These are phyloP conservation scores for Fistularia commersonii DNA, from an alignment of 2,797 vertebrate species.

Conservation along the genomic window DNA sequence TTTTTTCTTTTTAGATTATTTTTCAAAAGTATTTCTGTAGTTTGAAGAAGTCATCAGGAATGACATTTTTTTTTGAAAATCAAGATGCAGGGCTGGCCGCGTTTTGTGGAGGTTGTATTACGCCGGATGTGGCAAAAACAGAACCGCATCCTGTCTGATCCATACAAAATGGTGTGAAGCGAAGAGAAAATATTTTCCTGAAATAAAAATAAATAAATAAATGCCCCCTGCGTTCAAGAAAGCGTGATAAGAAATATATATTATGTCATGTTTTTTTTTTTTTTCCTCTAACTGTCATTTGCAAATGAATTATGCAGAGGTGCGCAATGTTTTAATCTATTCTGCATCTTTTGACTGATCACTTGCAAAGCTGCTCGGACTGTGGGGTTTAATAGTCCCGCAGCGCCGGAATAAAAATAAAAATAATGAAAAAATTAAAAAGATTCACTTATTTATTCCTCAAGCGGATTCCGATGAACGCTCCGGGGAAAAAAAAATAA, in stretches of 20 bases:
- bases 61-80: no score
- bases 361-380: slow-evolving; percentile 41
- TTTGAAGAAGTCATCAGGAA: no score
- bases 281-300: no score
- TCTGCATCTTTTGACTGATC: slow-evolving; percentile 36
- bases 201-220: slow-evolving; percentile 6
- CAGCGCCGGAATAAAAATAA: slow-evolving; percentile 8
- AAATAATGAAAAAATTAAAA: no score
- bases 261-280: no score
- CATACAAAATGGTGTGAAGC: slow-evolving; percentile 3
- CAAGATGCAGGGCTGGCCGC: no score
- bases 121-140: slow-evolving; percentile 14
- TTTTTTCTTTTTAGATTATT: slow-evolving; percentile 10
- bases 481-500: slow-evolving; percentile 34
- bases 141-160: slow-evolving; percentile 1
- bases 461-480: slow-evolving; percentile 8
- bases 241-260: background rate
- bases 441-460: no score
- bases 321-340: slow-evolving; percentile 25
- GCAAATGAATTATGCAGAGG: slow-evolving; percentile 27
- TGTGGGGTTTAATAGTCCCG: slow-evolving; percentile 18
- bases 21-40: slow-evolving; percentile 14
- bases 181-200: background rate
- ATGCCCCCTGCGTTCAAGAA: slow-evolving; percentile 23
- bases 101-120: background rate